Evolutionary conservation across 2,888 invertebrate genomes (phyloP), one percentile per base, ranked within the genome.

Genomic region (Rhyacophila evoluta): DNA sequence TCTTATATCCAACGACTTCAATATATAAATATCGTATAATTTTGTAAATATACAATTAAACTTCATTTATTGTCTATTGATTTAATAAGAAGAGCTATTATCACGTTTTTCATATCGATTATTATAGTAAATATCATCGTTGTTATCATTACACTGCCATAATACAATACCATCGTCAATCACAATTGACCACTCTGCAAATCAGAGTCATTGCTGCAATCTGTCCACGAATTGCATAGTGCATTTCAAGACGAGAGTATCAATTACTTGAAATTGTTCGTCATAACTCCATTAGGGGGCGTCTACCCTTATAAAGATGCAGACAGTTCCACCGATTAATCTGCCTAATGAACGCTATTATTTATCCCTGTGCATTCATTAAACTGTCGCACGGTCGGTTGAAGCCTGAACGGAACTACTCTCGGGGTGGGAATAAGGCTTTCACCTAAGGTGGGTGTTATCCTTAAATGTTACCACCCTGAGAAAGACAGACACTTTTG

Each of bases 281-380:
- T 74, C 73, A 74, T 74, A 79, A 77, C 74, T 74, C 72, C 72
- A 75, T 77, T 38, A 74, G 33, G 69, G n/a, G 41, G 38, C 78
- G 55, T 72, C 75, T 72, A 55, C 15, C 72, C 79, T 75, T 75
- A 77, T 77, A 79, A 79, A 81, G 79, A 78, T 81, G 81, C 81
- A 81, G 81, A 78, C 81, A 80, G 80, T 82, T 82, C 75, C 77
- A 71, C 75, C 85, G 85, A 85, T 86, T 86, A 83, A 84, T 85
- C 85, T 85, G 84, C 84, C 85, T 86, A 86, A 87, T 86, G 85
- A 86, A 86, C 84, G 84, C 86, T 84, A 86, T 86, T 86, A 86
- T 86, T 86, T 85, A 86, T 85, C 84, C 85, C 83, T 84, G 85
- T 85, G 84, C 85, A 85, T 86, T 86, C 85, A 86, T 86, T 87